Evolutionary conservation across 2,888 invertebrate genomes (phyloP).

Genomic region (Lagria hirta): DNA sequence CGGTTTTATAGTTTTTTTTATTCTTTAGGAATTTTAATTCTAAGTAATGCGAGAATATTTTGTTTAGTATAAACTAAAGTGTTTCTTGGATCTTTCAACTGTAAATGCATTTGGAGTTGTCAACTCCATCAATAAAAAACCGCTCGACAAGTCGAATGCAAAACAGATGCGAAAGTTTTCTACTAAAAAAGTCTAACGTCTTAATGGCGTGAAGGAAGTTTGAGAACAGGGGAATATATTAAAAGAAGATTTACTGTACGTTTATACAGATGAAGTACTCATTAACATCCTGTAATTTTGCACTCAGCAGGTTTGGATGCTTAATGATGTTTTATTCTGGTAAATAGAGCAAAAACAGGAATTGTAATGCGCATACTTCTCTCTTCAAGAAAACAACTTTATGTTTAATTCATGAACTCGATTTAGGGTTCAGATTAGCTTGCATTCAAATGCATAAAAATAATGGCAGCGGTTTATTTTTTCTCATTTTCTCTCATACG

Average conservation of each 20-base stretch:
- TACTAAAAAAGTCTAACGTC: conserved; percentile 33
- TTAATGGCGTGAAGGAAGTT: conserved; percentile 38
- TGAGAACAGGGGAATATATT: conserved; percentile 37
- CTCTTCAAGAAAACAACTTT: conserved; percentile 18
- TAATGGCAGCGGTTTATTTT: no score
- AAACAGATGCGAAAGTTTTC: conserved; percentile 35
- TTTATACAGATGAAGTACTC: conserved; percentile 42
- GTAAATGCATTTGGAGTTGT: conserved; percentile 22
- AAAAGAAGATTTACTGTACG: conserved; percentile 40
- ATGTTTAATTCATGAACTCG: conserved; percentile 27
- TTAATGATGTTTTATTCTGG: conserved; percentile 26
- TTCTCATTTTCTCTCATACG: no score
- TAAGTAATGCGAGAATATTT: no score
- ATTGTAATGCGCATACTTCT: conserved; percentile 23
- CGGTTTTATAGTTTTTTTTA: no score
- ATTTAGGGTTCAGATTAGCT: conserved; percentile 20
- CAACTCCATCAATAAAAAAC: conserved; percentile 22
- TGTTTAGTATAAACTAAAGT: no score
- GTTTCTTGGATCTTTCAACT: conserved; percentile 17
- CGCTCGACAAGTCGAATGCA: conserved; percentile 28
- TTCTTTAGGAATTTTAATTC: no score
- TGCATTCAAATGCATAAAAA: no score
- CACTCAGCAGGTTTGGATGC: conserved; percentile 24
- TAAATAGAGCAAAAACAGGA: conserved; percentile 20
- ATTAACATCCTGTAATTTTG: conserved; percentile 36